Evolutionary conservation across 2,797 vertebrate species (phyloP), one percentile per base, ranked within the genome.

Genomic region (Sebastiscus tertius): DNA sequence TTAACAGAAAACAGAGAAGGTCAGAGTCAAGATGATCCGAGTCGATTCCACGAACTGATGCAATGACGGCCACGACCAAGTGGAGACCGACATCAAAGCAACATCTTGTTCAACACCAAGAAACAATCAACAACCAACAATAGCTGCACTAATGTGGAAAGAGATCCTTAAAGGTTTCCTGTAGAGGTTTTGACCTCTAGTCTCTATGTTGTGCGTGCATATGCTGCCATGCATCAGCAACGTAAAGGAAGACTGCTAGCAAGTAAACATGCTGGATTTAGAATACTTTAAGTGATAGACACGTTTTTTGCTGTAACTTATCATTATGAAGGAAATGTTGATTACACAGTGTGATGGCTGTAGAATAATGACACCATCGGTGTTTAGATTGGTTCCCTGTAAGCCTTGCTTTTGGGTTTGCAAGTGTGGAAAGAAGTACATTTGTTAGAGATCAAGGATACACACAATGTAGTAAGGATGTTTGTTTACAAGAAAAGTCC

Each of bases 301-400:
- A 46, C 42, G 14, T 46, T 8, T 52, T 52, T n/a, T 52, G 0
- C 18, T 52, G 49, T 52, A 0, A n/a, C 49, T 9, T 52, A 52
- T 20, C 49, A n/a, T n/a, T 52, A 2, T n/a, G 20, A 52, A n/a
- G 16, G 20, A 49, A 49, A 42, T 49, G 16, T 49, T 49, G 18
- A 49, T 49, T 42, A 16, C 39, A 42, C 39, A 42, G 16, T 46
- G 42, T 46, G 18, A 46, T 46, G 39, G 14, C 39, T 42, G 16
- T 46, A 46, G 42, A 46, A 46, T 46, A 46, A 46, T 46, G 42
- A 18, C 42, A 46, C 1, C 0, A 0, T 46, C 42, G 0, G 42
- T 0, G 16, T 46, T 46, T 46, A 46, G 42, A 46, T 46, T 46
- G 0, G 42, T 46, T 0, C 42, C 7, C 16, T 46, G 0, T 20